Conservation (phyloP, 64 coral and sea anemone genomes). For the Porites lutea region DNA sequence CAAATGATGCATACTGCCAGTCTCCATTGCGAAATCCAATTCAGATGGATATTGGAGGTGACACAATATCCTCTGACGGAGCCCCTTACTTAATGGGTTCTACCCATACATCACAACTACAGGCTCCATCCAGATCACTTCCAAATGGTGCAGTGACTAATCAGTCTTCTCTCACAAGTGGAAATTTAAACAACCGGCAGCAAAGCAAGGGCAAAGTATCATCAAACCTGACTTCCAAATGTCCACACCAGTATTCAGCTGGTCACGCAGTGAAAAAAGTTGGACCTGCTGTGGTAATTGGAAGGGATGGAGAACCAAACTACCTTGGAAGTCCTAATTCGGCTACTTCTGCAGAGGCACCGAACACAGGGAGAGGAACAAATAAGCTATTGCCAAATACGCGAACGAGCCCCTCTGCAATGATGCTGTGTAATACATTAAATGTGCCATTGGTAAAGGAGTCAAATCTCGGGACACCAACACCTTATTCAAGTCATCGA, state of each 20-base stretch:
- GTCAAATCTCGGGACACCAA: not conserved
- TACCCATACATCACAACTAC: not conserved
- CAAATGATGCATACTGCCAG: not conserved
- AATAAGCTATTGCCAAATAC: not conserved
- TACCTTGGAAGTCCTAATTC: not conserved
- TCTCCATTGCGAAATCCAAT: not conserved
- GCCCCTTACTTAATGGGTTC: not conserved
- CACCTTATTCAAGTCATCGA: not conserved
- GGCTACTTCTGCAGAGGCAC: not conserved
- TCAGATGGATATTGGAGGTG: not conserved
- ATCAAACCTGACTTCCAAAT: not conserved
- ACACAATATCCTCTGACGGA: not conserved
- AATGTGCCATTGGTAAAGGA: not conserved
- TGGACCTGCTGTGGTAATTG: no score
- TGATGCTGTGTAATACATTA: not conserved
- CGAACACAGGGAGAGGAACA: not conserved
- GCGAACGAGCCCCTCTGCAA: not conserved
- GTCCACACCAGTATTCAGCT: not conserved
- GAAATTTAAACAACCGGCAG: conserved; percentile 1
- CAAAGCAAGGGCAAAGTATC: not conserved
- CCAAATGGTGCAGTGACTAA: not conserved
- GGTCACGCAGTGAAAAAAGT: not conserved
- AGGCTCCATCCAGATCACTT: not conserved
- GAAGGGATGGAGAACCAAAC: not conserved
- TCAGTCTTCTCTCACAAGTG: not conserved